Percentiles rank a stretch among this genome's conserved stretches.
These are phyloP conservation scores for Neopipo cinnamomea DNA, from an alignment of 2,113 vertebrate species.

Conservation along the genomic window DNA sequence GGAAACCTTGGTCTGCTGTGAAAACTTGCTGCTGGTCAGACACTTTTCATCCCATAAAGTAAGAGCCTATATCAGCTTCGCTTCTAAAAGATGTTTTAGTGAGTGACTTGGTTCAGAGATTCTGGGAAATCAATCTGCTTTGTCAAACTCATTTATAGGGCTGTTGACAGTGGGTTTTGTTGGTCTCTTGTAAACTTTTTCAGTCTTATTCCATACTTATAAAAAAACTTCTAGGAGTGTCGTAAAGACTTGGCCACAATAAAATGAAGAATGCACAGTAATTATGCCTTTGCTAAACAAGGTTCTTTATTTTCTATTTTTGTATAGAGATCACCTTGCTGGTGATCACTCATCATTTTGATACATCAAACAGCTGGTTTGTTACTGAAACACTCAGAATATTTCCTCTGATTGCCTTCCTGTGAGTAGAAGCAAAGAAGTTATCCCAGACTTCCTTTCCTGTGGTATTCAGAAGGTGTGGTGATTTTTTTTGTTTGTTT, in stretches of 20 bases:
- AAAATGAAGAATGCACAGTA: background rate
- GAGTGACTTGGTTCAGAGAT: background rate
- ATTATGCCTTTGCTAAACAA: background rate
- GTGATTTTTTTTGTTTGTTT: background rate
- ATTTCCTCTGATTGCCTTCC: conserved; percentile 10
- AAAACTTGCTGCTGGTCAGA: background rate
- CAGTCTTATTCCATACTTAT: background rate
- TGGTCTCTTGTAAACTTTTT: background rate
- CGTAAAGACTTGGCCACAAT: background rate
- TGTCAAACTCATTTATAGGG: background rate
- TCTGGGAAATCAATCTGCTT: background rate
- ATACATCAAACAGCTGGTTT: background rate
- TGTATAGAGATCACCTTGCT: background rate
- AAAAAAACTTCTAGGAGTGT: background rate
- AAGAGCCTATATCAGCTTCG: background rate
- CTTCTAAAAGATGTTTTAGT: background rate
- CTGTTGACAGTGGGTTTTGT: background rate
- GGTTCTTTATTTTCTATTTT: background rate
- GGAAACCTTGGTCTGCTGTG: background rate
- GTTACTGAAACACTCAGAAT: background rate
- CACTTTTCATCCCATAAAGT: background rate
- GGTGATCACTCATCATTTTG: background rate
- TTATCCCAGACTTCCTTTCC: background rate
- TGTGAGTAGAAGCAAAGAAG: conserved; percentile 58
- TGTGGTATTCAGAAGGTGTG: background rate